Evolutionary conservation across 2,797 vertebrate species (phyloP).

Genomic region (Amblyraja radiata): DNA sequence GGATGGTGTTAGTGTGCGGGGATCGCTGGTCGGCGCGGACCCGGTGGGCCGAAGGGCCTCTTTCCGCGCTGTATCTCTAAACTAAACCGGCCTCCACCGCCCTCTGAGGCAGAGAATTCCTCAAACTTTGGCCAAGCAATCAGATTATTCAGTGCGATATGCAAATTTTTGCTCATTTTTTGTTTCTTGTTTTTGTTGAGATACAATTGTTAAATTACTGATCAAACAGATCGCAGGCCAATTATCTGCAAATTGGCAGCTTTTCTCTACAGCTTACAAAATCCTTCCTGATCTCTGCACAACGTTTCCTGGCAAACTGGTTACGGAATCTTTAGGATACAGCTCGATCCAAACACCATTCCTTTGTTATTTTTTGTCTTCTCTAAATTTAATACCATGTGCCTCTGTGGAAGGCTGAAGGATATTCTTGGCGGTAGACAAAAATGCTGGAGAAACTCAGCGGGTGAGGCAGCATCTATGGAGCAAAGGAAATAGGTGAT

Average conservation of each 20-base stretch:
- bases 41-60: no score
- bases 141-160: neutral
- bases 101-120: no score
- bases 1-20: no score
- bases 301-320: slow-evolving; percentile 13
- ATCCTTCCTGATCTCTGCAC: slow-evolving; percentile 22
- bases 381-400: neutral
- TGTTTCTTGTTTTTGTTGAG: slow-evolving; percentile 4
- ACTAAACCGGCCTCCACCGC: no score
- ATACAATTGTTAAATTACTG: slow-evolving; percentile 1
- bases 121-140: neutral
- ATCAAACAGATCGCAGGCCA: neutral
- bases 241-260: slow-evolving; percentile 30
- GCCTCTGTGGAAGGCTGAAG: neutral
- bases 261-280: slow-evolving; percentile 17
- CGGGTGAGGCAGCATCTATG: no score
- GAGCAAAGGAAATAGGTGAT: no score
- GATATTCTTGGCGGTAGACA: neutral
- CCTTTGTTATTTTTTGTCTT: neutral
- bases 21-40: no score
- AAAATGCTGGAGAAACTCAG: no score
- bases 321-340: neutral
- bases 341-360: slow-evolving; percentile 8
- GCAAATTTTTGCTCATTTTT: neutral
- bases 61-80: no score